Conservation (phyloP, 2,113 vertebrate species). For the Prunella himalayana region DNA sequence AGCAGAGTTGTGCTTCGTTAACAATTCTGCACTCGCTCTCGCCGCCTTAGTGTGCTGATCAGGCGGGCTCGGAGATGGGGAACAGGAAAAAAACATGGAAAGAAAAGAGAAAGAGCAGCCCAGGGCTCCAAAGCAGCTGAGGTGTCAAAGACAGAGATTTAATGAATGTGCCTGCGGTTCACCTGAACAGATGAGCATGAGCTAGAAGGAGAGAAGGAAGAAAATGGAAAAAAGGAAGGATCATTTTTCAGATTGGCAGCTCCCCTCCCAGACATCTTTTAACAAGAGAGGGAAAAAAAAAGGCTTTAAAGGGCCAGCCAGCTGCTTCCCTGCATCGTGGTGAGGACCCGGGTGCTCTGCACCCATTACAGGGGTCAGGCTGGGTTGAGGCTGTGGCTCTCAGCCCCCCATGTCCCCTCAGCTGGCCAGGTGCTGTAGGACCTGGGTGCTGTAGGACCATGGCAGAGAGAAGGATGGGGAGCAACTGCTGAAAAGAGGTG, state of each 20-base stretch:
- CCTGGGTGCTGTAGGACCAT: background rate
- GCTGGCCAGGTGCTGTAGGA: accelerated
- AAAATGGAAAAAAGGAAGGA: constrained; percentile 68
- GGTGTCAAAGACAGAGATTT: constrained; percentile 73
- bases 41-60: constrained; percentile 31
- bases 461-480: background rate
- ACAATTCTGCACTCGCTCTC: background rate
- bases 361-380: accelerated
- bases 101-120: constrained; percentile 58
- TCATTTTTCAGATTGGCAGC: constrained; percentile 75
- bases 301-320: constrained; percentile 55
- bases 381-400: background rate
- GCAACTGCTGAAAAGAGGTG: background rate
- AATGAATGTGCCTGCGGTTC: constrained; percentile 70
- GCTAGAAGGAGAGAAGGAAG: constrained; percentile 67
- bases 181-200: constrained; percentile 72
- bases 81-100: background rate
- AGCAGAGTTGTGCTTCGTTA: background rate
- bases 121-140: constrained; percentile 68
- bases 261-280: constrained; percentile 72
- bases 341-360: accelerated
- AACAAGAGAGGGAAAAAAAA: constrained; percentile 19
- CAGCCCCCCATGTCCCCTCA: accelerated
- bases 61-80: constrained; percentile 34
- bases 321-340: background rate